A percentile compares a stretch with the other conserved stretches of the same genome.
These are phyloP conservation scores for Synanthedon vespiformis DNA, from an alignment of 2,888 invertebrate species.

Conservation along the genomic window DNA sequence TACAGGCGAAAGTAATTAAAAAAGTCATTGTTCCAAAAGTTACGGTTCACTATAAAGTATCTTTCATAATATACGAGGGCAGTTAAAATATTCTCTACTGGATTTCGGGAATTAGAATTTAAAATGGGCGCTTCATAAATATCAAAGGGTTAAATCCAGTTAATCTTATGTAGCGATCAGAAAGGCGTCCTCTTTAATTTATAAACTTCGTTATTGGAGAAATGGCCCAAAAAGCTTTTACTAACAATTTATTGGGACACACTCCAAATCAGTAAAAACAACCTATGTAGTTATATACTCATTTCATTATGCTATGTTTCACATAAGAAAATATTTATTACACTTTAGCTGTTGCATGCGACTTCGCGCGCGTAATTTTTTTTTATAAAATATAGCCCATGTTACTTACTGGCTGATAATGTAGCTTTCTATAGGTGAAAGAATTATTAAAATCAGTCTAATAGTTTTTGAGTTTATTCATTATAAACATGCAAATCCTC, in stretches of 20 bases:
- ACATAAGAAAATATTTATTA: no score
- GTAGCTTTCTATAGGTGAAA: no score
- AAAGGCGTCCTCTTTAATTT: slow-evolving; percentile 3
- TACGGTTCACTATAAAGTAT: neutral
- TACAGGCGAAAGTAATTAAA: neutral
- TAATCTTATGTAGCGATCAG: neutral
- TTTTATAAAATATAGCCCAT: no score
- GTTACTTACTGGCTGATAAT: no score
- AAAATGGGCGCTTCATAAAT: slow-evolving; percentile 1
- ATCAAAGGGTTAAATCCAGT: slow-evolving; percentile 2
- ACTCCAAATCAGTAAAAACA: slow-evolving; percentile 9
- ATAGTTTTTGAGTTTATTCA: no score
- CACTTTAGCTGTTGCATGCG: no score
- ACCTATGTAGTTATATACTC: no score
- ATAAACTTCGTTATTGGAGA: slow-evolving; percentile 6
- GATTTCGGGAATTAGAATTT: slow-evolving; percentile 1
- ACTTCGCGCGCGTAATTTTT: no score
- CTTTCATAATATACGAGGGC: neutral
- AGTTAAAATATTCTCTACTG: neutral
- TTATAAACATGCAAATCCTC: no score
- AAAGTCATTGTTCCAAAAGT: neutral
- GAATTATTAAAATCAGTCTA: no score
- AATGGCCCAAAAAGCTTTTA: slow-evolving; percentile 13
- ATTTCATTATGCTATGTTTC: no score
- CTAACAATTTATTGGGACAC: slow-evolving; percentile 10